Evolutionary conservation across 2,888 invertebrate genomes (phyloP).

Genomic region (Orchestes rusci): DNA sequence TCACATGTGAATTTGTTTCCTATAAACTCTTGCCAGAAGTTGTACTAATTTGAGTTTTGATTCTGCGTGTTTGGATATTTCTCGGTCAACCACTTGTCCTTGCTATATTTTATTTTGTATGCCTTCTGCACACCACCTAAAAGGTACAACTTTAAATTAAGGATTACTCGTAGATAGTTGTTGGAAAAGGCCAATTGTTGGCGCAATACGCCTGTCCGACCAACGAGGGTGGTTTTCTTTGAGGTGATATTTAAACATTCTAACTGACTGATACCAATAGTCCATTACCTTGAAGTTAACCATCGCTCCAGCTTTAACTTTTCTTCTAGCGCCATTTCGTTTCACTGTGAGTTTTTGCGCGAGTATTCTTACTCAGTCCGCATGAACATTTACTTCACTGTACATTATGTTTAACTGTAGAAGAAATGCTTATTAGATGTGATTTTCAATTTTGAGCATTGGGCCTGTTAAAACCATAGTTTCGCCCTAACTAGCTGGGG

Average conservation of each 20-base stretch:
- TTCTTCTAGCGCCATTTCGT: conserved; percentile 2
- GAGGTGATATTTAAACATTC: too few species aligned
- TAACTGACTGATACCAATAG: too few species aligned
- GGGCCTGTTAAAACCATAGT: neutral
- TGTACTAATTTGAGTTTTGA: neutral
- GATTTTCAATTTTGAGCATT: conserved; percentile 1
- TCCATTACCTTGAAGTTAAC: too few species aligned
- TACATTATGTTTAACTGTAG: conserved; percentile 7
- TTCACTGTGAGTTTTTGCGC: neutral
- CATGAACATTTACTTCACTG: too few species aligned
- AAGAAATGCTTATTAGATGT: conserved; percentile 2
- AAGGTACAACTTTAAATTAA: conserved; percentile 4
- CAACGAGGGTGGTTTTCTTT: too few species aligned
- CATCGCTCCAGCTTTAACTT: too few species aligned
- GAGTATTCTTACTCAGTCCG: too few species aligned
- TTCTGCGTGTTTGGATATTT: too few species aligned
- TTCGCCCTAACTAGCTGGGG: neutral
- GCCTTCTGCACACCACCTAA: conserved; percentile 1
- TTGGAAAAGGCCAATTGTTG: conserved; percentile 4
- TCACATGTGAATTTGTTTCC: too few species aligned
- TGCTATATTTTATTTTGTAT: neutral
- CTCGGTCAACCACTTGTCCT: too few species aligned
- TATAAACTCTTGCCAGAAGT: too few species aligned
- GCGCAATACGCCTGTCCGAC: neutral
- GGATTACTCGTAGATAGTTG: conserved; percentile 9